Evolutionary conservation across 2,797 vertebrate genomes (phyloP).

Genomic region (Phaenicophaeus curvirostris): DNA sequence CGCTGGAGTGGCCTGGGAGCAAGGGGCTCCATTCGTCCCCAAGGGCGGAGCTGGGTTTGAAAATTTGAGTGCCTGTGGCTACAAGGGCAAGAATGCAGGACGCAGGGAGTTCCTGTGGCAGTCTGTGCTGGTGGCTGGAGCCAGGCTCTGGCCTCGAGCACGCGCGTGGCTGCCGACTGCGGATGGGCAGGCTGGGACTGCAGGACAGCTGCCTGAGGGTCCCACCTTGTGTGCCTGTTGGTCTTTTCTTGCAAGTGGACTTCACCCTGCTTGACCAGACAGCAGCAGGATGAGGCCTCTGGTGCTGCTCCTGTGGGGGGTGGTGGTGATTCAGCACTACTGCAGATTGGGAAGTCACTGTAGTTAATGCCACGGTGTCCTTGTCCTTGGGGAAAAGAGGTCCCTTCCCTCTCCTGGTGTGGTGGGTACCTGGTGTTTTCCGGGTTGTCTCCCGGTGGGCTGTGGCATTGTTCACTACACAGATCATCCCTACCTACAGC

Average conservation of each 20-base stretch:
- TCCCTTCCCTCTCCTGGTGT: background rate
- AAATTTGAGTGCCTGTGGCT: background rate
- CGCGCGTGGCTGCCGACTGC: background rate
- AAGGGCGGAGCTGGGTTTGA: background rate
- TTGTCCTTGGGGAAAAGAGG: background rate
- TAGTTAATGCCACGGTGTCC: background rate
- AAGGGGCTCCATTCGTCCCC: background rate
- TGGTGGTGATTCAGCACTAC: background rate
- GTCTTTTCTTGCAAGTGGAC: background rate
- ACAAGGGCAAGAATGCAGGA: background rate
- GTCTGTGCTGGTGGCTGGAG: background rate
- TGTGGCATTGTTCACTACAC: accelerated
- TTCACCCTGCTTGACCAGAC: background rate
- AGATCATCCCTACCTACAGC: background rate
- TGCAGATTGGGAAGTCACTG: background rate
- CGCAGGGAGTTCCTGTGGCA: background rate
- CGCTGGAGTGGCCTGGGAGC: background rate
- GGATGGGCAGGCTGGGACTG: background rate
- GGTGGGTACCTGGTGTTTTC: background rate
- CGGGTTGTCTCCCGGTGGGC: background rate
- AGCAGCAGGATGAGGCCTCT: accelerated
- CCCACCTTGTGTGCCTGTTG: accelerated
- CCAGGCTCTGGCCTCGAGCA: too few relatives aligned
- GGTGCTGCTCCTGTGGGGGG: background rate
- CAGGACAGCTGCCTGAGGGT: background rate